Base-by-base conservation (phyloP, 2,113 vertebrate genomes). In the zebrafish (Danio rerio) region DNA sequence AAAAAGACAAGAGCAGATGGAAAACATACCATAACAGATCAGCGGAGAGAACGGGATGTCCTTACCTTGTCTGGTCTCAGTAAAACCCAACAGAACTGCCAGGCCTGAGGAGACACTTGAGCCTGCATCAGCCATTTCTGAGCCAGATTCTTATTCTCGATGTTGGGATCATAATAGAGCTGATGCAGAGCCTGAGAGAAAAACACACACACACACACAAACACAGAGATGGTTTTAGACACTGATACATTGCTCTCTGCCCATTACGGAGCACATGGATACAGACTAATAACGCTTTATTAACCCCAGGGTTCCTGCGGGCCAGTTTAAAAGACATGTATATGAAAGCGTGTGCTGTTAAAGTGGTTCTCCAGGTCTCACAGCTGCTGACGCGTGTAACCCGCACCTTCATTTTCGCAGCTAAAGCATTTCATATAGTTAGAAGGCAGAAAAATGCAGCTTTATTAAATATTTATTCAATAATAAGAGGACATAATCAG, bases 71-170 rank as follows among this genome's bases (percentile, higher is more conserved):
- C 96, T 21, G 96, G 96, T 89, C 95, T 95, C 55, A 99, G 94
- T 43, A 99, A 91, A 81, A 93, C 94, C 98, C 98, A 99, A 91
- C 98, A 98, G 92, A 99, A 99, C 89, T 99, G 98, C 98, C 98
- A 99, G 2, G 98, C 98, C 89, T 99, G 97, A 50, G 98, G 97
- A 0, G 98, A 99, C 2, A 99, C 96, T 92, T 99, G 98, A 0
- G 98, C 98, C 91, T 99, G 98, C 98, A 99, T 99, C 84, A 99
- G 94, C 98, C 98, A 99, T 93, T 98, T 99, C 94, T 99, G 98
- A 88, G 98, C 98, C 93, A 99, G 92, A 91, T 99, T 99, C 94
- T 99, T 99, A 93, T 99, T 99, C 89, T 99, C 98, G 58, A 99
- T 99, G 91, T 98, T 98, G 56, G 98, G 98, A 90, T 99, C 98